A percentile compares a stretch with the other conserved stretches of the same genome.
phyloP scores from a whole-genome alignment of 2,797 vertebrate species.

The Hybognathus amarus region DNA sequence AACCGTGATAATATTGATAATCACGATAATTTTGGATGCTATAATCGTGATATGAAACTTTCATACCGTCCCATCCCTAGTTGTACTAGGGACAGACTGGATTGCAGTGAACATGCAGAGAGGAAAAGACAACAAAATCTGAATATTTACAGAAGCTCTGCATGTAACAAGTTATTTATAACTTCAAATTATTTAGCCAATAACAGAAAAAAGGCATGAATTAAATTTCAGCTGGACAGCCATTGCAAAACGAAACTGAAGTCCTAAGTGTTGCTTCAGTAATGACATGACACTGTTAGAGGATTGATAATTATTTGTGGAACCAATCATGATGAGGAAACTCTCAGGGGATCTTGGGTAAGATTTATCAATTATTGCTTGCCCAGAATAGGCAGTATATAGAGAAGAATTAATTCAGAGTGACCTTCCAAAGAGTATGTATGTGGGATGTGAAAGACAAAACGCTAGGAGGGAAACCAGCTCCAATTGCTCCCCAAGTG shows the following conservation, averaged over 20 bases:
- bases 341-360: background rate
- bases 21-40: no score
- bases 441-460: background rate
- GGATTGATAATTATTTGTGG: slow-evolving; percentile 10
- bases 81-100: background rate
- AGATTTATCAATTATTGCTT: slow-evolving; percentile 11
- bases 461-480: background rate
- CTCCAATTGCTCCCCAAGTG: slow-evolving; percentile 7
- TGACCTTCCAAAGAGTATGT: background rate
- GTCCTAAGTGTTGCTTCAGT: background rate
- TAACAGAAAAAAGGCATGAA: background rate
- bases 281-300: background rate
- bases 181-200: background rate
- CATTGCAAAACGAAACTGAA: background rate
- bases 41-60: no score
- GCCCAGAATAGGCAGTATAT: slow-evolving; percentile 1
- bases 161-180: background rate
- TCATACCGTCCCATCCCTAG: no score
- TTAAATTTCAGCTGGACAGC: background rate
- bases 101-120: background rate
- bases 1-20: no score
- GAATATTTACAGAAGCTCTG: background rate
- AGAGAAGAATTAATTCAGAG: slow-evolving; percentile 8
- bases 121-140: background rate
- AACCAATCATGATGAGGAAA: background rate